Percentiles rank a stretch among this genome's conserved stretches.
phyloP scores from a whole-genome alignment of 2,888 invertebrate genomes.

The Agrochola litura region DNA sequence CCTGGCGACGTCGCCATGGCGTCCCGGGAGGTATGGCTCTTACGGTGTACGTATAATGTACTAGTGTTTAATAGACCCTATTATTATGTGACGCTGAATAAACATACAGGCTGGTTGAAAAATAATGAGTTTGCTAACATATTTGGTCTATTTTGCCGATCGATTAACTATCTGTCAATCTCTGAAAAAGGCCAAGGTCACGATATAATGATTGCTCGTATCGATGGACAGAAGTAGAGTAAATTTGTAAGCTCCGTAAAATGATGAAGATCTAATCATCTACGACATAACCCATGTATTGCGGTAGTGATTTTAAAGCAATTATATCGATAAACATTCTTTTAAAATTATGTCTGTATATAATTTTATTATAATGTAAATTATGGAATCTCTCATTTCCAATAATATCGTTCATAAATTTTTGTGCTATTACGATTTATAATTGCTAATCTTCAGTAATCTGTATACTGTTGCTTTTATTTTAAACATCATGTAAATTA shows the following conservation, averaged over 20 bases:
- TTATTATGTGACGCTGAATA: slow-evolving; percentile 45
- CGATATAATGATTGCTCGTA: neutral
- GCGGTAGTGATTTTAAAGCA: slow-evolving; percentile 61
- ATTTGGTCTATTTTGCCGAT: slow-evolving; percentile 22
- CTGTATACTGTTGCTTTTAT: slow-evolving; percentile 89
- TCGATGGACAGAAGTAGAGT: slow-evolving; percentile 12
- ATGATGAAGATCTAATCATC: slow-evolving; percentile 31
- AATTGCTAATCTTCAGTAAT: slow-evolving; percentile 85
- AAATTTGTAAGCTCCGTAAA: slow-evolving; percentile 31
- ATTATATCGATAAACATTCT: slow-evolving; percentile 85
- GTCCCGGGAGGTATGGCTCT: neutral
- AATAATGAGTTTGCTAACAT: slow-evolving; percentile 7
- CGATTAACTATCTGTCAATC: neutral
- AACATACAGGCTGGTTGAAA: slow-evolving; percentile 39
- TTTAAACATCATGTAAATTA: slow-evolving; percentile 88
- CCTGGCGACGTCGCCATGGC: neutral
- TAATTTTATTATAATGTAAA: slow-evolving; percentile 86
- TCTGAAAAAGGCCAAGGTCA: slow-evolving; percentile 7
- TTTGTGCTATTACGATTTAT: slow-evolving; percentile 86
- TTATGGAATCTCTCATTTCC: slow-evolving; percentile 89
- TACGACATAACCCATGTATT: slow-evolving; percentile 43
- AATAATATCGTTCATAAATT: slow-evolving; percentile 82
- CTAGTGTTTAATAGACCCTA: slow-evolving; percentile 32
- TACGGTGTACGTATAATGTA: slow-evolving; percentile 42
- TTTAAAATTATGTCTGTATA: slow-evolving; percentile 83